These are phyloP conservation scores for Buceros bicornis DNA, from an alignment of 2,797 vertebrate species.

Conservation along the genomic window DNA sequence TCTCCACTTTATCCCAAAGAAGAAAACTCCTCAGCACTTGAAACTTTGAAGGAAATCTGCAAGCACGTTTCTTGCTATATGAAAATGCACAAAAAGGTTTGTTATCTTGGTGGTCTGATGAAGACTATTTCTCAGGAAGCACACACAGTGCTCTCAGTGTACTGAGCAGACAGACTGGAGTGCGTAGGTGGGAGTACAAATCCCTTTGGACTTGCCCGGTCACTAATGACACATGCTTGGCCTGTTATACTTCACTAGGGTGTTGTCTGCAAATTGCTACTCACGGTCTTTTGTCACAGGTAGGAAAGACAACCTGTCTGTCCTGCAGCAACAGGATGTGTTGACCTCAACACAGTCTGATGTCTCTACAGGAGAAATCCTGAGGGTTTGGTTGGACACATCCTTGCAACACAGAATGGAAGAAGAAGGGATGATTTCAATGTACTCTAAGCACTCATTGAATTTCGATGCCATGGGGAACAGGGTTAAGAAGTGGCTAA, in stretches of 20 bases:
- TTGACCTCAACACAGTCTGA: fast-evolving
- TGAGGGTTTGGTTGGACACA: not conserved
- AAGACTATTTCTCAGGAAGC: not conserved
- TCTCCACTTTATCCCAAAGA: not conserved
- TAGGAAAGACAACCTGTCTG: not conserved
- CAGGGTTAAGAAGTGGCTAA: not conserved
- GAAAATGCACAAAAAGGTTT: not conserved
- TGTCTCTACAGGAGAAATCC: not conserved
- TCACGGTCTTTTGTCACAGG: not conserved
- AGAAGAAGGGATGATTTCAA: not conserved
- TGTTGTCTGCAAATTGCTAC: not conserved
- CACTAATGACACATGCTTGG: not conserved
- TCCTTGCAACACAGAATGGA: not conserved
- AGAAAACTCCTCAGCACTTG: not conserved
- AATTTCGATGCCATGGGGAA: not conserved
- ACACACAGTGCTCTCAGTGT: not conserved
- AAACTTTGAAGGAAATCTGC: not conserved
- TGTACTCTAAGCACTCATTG: fast-evolving
- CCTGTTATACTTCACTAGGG: not conserved
- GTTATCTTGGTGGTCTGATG: not conserved
- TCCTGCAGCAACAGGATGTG: not conserved
- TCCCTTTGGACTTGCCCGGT: not conserved
- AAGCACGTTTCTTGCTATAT: not conserved
- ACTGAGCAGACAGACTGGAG: not conserved
- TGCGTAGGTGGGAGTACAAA: not conserved